A percentile compares a stretch with the other conserved stretches of the same genome.
Conservation (phyloP, 1,140 invertebrate genomes). For the Coptotermes formosanus region DNA sequence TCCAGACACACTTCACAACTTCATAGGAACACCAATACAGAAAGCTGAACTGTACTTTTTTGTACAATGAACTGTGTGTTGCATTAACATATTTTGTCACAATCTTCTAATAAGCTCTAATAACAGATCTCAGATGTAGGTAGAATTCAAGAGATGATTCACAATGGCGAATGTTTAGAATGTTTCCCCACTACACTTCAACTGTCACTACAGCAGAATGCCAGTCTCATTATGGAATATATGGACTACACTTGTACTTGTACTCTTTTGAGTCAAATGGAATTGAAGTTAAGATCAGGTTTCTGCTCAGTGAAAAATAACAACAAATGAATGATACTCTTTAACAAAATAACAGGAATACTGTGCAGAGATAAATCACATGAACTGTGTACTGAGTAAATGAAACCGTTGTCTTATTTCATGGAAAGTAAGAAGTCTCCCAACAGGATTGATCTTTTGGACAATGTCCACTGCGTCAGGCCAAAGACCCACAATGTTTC, state of each 20-base stretch:
- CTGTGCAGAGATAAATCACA: not conserved
- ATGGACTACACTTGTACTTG: constrained; percentile 24
- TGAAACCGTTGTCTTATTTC: not conserved
- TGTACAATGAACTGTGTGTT: constrained; percentile 21
- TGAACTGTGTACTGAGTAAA: not conserved
- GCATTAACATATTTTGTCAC: not conserved
- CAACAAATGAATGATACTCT: not conserved
- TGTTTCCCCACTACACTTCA: constrained; percentile 13
- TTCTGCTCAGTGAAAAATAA: not conserved
- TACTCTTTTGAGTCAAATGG: not conserved
- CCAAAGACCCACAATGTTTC: too few relatives aligned
- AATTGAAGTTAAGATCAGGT: not conserved
- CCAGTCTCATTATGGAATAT: not conserved
- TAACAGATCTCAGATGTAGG: constrained; percentile 20
- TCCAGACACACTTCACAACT: not conserved
- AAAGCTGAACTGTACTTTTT: constrained; percentile 28
- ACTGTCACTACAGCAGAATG: not conserved
- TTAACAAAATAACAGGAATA: not conserved
- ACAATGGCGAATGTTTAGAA: constrained; percentile 24
- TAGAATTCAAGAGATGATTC: constrained; percentile 27
- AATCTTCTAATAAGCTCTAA: not conserved
- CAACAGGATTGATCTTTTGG: too few relatives aligned
- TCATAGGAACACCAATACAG: constrained; percentile 21
- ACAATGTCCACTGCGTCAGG: too few relatives aligned
- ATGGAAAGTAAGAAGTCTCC: not conserved